Base-by-base conservation (phyloP, 2,888 invertebrate genomes). In the Amphipoea oculea region DNA sequence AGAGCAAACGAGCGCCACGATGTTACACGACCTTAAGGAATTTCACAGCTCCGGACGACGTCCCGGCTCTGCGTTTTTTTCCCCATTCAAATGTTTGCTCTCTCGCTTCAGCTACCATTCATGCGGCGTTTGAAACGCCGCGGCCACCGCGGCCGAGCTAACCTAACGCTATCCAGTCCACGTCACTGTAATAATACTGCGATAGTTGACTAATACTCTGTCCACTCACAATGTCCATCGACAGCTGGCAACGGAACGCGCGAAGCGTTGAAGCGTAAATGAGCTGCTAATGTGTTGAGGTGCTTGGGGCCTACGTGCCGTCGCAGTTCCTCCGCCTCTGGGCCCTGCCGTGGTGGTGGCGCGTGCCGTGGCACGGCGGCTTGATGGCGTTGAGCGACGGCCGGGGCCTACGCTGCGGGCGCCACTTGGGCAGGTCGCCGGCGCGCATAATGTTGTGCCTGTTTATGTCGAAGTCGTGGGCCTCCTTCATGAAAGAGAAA, bases 401-500 rank as follows among this genome's bases (percentile, higher is more conserved):
- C 87, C 95, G 94, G 82, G 92, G 94, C 90, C 94, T 95, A 94
- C 95, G 97, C 95, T 94, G 96, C 92, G 94, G 95, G 86, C 95
- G 96, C 94, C 95, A 94, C 90, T 95, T 95, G 90, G 94, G 93
- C 90, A 89, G 76, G 89, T 97, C 96, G 90, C 97, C 97, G 79
- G 97, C 97, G 89, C 97, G 95, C 91, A 96, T 92, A 85, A 91
- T 94, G 95, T 98, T 98, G 97, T 98, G 98, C 90, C 96, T 95
- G 94, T 95, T 95, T 92, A 98, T 97, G 94, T 97, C 97, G 96
- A 97, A 97, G 92, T 97, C 97, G 92, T 97, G 96, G 90, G 97
- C 97, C 91, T 97, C 96, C 95, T 97, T 98, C 94, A 98, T 96
- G 95, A 98, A 98, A 89, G 97, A 97, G 94, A 97, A 96, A 93